phyloP scores from a whole-genome alignment of 2,113 vertebrate species.

The Dermatemys mawii region DNA sequence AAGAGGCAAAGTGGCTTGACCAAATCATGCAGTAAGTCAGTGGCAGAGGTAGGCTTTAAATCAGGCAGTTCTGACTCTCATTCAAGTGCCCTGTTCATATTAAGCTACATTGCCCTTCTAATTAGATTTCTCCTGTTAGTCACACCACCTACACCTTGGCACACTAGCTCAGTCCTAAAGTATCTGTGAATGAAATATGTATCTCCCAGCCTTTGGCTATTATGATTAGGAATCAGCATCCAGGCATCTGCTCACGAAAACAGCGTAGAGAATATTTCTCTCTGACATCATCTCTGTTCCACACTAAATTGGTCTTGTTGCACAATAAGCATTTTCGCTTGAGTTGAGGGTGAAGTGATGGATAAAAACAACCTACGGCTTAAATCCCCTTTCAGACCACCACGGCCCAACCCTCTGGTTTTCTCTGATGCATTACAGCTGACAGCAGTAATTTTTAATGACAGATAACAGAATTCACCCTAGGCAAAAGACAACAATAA shows the following conservation, averaged over 20 bases:
- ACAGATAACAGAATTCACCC: conserved; percentile 74
- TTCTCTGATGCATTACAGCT: conserved; percentile 50
- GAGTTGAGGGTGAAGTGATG: conserved; percentile 18
- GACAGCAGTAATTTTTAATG: conserved; percentile 74
- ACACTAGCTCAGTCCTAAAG: neutral
- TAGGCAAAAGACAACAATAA: conserved; percentile 65
- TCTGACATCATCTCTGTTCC: neutral
- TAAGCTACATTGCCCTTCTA: neutral
- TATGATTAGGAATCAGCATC: neutral
- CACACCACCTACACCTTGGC: neutral
- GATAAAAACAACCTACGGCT: conserved; percentile 30
- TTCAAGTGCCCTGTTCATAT: neutral
- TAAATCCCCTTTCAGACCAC: conserved; percentile 54
- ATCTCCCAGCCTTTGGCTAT: neutral
- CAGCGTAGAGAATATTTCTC: neutral
- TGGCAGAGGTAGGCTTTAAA: neutral
- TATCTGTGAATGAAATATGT: neutral
- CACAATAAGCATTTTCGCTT: neutral
- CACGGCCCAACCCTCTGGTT: conserved; percentile 41
- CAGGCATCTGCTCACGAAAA: neutral
- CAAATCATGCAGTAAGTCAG: neutral
- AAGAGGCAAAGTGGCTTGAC: neutral
- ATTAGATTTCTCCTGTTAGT: neutral
- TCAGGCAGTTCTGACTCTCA: neutral
- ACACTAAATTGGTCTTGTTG: conserved; percentile 28